A percentile compares a stretch with the other conserved stretches of the same genome.
phyloP scores from a whole-genome alignment of 2,113 vertebrate genomes.

The Sturnira hondurensis region DNA sequence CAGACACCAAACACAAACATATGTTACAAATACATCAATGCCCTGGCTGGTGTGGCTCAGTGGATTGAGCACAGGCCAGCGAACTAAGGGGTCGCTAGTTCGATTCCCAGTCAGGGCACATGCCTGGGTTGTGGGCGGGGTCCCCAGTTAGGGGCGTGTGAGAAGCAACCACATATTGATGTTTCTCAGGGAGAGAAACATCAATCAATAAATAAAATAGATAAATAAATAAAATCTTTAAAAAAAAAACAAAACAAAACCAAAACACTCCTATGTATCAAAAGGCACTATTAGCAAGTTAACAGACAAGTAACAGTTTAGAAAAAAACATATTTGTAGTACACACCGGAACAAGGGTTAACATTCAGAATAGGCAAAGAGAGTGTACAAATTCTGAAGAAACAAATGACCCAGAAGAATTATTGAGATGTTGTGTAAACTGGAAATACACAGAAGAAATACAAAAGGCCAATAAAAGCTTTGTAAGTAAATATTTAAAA shows the following conservation, averaged over 20 bases:
- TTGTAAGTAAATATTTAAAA: constrained; percentile 6
- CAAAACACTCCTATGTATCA: neutral
- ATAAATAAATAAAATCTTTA: too few species aligned
- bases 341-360: neutral
- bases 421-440: constrained; percentile 5
- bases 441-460: neutral
- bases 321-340: neutral
- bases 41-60: too few species aligned
- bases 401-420: neutral
- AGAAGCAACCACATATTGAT: too few species aligned
- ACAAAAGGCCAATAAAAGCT: neutral
- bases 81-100: too few species aligned
- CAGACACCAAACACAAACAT: neutral
- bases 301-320: neutral
- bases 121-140: too few species aligned
- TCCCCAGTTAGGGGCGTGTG: too few species aligned
- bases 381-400: neutral
- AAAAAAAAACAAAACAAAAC: neutral
- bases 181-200: too few species aligned
- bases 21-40: neutral
- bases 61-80: too few species aligned
- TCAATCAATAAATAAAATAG: too few species aligned
- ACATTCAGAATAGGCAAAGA: neutral
- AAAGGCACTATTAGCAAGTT: neutral
- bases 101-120: too few species aligned